Evolutionary conservation across 1,140 invertebrate genomes (phyloP).

Genomic region (Chironomus tepperi): DNA sequence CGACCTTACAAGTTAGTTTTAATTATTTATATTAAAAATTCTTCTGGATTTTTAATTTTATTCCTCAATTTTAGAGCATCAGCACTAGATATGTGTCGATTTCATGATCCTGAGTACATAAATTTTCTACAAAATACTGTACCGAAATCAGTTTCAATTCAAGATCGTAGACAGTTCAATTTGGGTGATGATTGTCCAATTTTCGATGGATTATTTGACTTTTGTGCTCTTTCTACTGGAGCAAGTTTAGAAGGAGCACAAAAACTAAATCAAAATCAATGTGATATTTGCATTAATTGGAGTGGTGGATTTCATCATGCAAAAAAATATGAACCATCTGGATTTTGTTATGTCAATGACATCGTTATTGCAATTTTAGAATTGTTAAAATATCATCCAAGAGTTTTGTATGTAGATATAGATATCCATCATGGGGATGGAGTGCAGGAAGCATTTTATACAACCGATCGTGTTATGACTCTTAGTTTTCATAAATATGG

Average conservation of each 20-base stretch:
- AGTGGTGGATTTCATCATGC: constrained; percentile 98
- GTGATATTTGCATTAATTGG: constrained; percentile 99
- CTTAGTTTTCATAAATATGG: constrained; percentile 99
- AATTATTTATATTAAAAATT: too few species aligned
- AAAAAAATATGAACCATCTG: constrained; percentile 96
- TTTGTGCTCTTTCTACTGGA: constrained; percentile 96
- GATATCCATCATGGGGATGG: constrained; percentile 99
- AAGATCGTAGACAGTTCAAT: constrained; percentile 66
- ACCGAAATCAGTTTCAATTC: constrained; percentile 74
- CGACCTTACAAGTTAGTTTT: constrained; percentile 60
- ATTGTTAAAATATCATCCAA: constrained; percentile 86
- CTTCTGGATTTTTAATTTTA: not conserved
- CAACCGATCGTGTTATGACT: constrained; percentile 98
- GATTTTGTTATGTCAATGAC: constrained; percentile 62
- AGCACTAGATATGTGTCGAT: constrained; percentile 93
- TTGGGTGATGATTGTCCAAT: constrained; percentile 99
- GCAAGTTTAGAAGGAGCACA: constrained; percentile 92
- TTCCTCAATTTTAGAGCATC: constrained; percentile 54
- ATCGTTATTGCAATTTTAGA: constrained; percentile 98
- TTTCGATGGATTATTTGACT: constrained; percentile 97
- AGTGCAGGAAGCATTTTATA: constrained; percentile 98
- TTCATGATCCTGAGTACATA: constrained; percentile 98
- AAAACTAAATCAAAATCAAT: constrained; percentile 85
- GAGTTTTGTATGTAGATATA: constrained; percentile 98
- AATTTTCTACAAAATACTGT: constrained; percentile 94